phyloP scores from a whole-genome alignment of 2,113 vertebrate genomes.

The Myocastor coypus region DNA sequence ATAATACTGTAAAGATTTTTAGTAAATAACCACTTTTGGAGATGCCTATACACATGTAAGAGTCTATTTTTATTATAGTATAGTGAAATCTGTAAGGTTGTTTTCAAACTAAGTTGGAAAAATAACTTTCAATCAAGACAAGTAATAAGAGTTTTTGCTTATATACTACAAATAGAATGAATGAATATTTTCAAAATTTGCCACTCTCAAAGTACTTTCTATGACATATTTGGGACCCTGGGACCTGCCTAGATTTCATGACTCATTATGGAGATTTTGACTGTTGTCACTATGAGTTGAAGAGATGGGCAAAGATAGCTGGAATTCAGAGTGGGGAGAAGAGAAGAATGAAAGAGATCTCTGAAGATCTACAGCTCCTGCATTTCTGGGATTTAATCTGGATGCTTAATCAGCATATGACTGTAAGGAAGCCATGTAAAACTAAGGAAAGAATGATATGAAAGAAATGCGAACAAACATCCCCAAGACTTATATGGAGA shows the following conservation, averaged over 20 bases:
- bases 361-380: not conserved
- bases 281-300: not conserved
- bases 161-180: constrained; percentile 26
- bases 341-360: not conserved
- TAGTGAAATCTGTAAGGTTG: constrained; percentile 8
- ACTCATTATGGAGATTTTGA: constrained; percentile 1
- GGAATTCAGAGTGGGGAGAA: not conserved
- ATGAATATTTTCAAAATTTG: constrained; percentile 54
- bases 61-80: constrained; percentile 24
- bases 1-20: constrained; percentile 38
- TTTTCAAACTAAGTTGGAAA: constrained; percentile 28
- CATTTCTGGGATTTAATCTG: not conserved
- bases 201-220: not conserved
- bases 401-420: not conserved
- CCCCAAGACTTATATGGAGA: not conserved
- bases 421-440: constrained; percentile 7
- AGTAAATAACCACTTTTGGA: constrained; percentile 16
- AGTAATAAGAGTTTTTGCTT: constrained; percentile 44
- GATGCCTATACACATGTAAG: constrained; percentile 20
- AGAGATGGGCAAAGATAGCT: not conserved
- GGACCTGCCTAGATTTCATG: not conserved
- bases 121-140: constrained; percentile 30
- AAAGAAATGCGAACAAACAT: not conserved
- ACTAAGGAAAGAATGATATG: not conserved
- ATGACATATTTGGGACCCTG: constrained; percentile 44